These are phyloP conservation scores for Hucho hucho DNA, from an alignment of 2,113 vertebrate genomes.

Conservation along the genomic window DNA sequence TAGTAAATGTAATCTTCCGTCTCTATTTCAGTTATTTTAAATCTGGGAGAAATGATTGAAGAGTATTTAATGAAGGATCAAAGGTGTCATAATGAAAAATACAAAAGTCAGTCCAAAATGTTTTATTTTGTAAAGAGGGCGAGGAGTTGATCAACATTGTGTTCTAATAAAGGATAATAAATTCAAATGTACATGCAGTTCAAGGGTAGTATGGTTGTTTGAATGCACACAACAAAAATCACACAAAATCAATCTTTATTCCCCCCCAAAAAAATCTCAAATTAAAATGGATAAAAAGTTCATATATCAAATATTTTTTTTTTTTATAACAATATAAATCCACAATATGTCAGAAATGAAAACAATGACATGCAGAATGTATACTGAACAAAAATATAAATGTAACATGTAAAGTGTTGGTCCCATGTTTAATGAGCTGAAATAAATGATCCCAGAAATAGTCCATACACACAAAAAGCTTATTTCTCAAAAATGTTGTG, in stretches of 20 bases:
- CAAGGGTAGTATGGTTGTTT: constrained; percentile 67
- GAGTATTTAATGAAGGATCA: too few relatives aligned
- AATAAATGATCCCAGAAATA: too few relatives aligned
- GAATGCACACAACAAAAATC: constrained; percentile 62
- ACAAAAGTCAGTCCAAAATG: constrained; percentile 64
- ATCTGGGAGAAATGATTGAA: too few relatives aligned
- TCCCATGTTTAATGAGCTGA: too few relatives aligned
- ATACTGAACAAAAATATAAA: constrained; percentile 1
- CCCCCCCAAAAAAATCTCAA: too few relatives aligned
- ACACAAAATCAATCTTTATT: constrained; percentile 64
- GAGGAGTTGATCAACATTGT: constrained; percentile 69
- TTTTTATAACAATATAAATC: constrained; percentile 59
- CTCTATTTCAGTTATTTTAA: too few relatives aligned
- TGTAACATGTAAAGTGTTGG: too few relatives aligned
- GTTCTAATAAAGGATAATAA: constrained; percentile 71
- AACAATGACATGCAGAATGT: constrained; percentile 67
- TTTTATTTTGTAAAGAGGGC: constrained; percentile 78
- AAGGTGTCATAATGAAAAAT: background rate
- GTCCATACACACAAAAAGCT: too few relatives aligned
- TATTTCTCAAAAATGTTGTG: too few relatives aligned
- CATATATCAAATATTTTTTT: constrained; percentile 62
- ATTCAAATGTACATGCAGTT: constrained; percentile 78
- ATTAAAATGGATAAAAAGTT: constrained; percentile 70
- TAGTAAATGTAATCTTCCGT: too few relatives aligned
- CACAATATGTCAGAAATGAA: constrained; percentile 22